Evolutionary conservation across 2,888 invertebrate genomes (phyloP).

Genomic region (Omphaloscelis lunosa): DNA sequence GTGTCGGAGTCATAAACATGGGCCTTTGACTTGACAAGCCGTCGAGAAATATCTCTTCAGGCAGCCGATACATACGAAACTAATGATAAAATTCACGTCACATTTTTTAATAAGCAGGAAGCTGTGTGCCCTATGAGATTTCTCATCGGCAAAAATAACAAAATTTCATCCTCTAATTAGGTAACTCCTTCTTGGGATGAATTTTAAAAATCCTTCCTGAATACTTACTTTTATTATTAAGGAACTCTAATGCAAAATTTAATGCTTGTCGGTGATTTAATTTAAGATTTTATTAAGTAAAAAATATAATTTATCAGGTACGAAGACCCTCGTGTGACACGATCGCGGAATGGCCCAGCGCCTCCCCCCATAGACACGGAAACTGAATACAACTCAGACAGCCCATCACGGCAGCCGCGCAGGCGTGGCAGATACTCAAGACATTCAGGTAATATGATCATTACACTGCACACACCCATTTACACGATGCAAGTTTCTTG

Average conservation of each 20-base stretch:
- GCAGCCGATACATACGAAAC: no score
- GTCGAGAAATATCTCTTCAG: no score
- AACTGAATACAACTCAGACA: slow-evolving; percentile 92
- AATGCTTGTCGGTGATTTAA: not conserved
- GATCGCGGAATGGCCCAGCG: slow-evolving; percentile 75
- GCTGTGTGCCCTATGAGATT: not conserved
- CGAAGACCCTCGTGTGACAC: slow-evolving; percentile 76
- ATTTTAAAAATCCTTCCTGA: not conserved
- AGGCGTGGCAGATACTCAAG: slow-evolving; percentile 85
- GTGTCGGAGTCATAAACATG: no score
- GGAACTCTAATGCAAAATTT: not conserved
- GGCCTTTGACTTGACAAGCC: no score
- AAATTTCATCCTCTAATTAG: not conserved
- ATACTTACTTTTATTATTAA: not conserved
- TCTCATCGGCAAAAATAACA: not conserved
- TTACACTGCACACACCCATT: not conserved
- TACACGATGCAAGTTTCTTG: not conserved
- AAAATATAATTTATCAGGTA: slow-evolving; percentile 72
- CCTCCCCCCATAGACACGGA: slow-evolving; percentile 89
- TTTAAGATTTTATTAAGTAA: not conserved
- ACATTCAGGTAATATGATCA: slow-evolving; percentile 78
- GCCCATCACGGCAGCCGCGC: slow-evolving; percentile 88
- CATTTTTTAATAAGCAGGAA: not conserved
- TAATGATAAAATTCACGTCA: not conserved
- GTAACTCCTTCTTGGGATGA: not conserved